phyloP scores from a whole-genome alignment of 2,888 invertebrate genomes.

The Megastigmus dorsalis region DNA sequence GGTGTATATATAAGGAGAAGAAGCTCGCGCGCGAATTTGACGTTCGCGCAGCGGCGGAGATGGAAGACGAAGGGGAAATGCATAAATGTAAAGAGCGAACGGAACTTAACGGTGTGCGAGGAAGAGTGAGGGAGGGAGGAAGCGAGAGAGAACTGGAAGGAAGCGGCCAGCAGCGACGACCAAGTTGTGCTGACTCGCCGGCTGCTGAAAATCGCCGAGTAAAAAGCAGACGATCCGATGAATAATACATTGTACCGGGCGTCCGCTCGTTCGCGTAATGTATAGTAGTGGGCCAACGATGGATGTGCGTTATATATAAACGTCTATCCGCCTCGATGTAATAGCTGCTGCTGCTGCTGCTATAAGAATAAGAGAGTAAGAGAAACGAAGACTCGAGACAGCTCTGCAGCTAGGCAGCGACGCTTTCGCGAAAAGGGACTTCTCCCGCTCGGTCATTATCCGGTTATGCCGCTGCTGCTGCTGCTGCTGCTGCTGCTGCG shows the following conservation, averaged over 20 bases:
- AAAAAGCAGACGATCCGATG: constrained; percentile 68
- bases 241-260: constrained; percentile 70
- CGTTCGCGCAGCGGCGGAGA: constrained; percentile 2
- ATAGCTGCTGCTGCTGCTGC: neutral
- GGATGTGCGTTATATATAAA: constrained; percentile 20
- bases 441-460: constrained; percentile 49
- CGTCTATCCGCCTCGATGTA: constrained; percentile 9
- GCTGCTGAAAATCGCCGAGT: constrained; percentile 59
- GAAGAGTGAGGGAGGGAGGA: constrained; percentile 49
- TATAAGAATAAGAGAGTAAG: too few species aligned
- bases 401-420: too few species aligned
- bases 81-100: constrained; percentile 63
- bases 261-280: constrained; percentile 48
- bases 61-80: constrained; percentile 57
- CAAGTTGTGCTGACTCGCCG: constrained; percentile 58
- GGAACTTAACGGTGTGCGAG: neutral
- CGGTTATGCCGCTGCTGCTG: too few species aligned
- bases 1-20: neutral
- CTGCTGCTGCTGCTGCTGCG: too few species aligned
- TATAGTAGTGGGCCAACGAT: constrained; percentile 15
- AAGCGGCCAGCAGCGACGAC: constrained; percentile 49
- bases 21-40: constrained; percentile 30
- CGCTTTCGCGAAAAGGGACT: constrained; percentile 27
- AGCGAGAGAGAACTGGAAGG: neutral
- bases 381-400: too few species aligned